Percentiles rank a stretch among this genome's conserved stretches.
These are phyloP conservation scores for Tanypteryx hageni DNA, from an alignment of 2,888 invertebrate genomes.

Conservation along the genomic window DNA sequence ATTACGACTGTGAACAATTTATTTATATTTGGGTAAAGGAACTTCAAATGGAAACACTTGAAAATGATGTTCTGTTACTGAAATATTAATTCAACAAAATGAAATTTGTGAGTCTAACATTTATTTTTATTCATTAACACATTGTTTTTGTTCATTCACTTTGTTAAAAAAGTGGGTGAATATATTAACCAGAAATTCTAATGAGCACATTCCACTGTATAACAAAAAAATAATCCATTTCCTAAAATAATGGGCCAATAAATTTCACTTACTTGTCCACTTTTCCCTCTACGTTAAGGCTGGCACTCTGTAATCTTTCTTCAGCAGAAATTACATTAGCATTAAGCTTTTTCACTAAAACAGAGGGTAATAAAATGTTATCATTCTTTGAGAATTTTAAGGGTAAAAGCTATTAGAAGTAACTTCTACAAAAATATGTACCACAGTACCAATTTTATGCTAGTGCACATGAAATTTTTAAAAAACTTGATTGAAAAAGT, in stretches of 20 bases:
- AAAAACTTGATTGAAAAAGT: background rate
- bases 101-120: background rate
- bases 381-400: background rate
- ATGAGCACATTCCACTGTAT: no score
- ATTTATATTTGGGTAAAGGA: no score
- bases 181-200: background rate
- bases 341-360: constrained; percentile 85
- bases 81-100: background rate
- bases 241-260: background rate
- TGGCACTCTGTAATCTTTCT: constrained; percentile 81
- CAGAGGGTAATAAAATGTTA: constrained; percentile 68
- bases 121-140: no score
- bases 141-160: background rate
- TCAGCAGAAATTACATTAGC: constrained; percentile 84
- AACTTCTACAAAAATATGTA: background rate
- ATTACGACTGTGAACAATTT: no score
- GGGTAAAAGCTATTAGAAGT: background rate
- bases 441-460: background rate
- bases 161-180: background rate
- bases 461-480: background rate
- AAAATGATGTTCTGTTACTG: no score
- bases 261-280: constrained; percentile 83
- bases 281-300: constrained; percentile 85
- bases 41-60: no score
- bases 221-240: background rate